Conservation (phyloP, 2,797 vertebrate genomes). For the Melopsittacus undulatus region DNA sequence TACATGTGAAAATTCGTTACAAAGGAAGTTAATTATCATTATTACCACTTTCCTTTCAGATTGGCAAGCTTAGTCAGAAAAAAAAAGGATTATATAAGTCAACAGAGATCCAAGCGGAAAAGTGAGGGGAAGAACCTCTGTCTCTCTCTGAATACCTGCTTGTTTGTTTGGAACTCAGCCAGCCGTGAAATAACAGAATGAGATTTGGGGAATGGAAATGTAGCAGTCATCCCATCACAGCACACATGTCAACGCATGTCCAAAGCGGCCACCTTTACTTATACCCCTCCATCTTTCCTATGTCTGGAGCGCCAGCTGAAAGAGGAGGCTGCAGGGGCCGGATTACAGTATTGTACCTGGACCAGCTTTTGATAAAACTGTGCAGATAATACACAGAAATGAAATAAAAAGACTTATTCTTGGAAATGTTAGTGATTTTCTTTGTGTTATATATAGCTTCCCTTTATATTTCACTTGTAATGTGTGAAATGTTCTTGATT, state of each 20-base stretch:
- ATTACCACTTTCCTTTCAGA: background rate
- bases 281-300: background rate
- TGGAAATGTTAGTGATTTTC: background rate
- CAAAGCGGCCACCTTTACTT: background rate
- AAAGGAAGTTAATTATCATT: constrained; percentile 4
- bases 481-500: background rate
- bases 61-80: background rate
- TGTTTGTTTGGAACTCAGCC: background rate
- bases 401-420: background rate
- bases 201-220: background rate
- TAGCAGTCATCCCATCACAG: background rate
- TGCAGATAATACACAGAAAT: background rate
- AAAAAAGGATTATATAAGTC: background rate
- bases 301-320: background rate
- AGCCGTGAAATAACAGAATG: background rate
- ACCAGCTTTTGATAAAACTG: background rate
- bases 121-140: background rate
- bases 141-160: background rate
- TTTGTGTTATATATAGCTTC: background rate
- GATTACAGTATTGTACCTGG: background rate
- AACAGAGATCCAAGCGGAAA: background rate
- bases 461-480: background rate
- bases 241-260: background rate
- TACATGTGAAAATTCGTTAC: background rate
- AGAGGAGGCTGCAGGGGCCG: background rate